A percentile compares a stretch with the other conserved stretches of the same genome.
phyloP scores from a whole-genome alignment of 2,797 vertebrate species.

The Coregonus ussuriensis region DNA sequence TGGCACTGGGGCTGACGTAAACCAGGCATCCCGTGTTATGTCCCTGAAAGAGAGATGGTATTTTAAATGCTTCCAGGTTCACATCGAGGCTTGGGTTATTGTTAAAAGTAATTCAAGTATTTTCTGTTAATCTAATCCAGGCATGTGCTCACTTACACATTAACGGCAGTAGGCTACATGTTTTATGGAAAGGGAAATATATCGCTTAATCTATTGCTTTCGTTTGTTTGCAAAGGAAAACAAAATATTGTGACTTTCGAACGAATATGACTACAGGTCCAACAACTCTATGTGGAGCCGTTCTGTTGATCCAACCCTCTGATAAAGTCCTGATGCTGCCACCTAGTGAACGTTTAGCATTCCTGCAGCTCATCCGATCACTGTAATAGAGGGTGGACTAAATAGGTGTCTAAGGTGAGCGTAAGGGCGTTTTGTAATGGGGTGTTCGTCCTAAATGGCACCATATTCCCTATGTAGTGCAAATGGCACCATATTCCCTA shows the following conservation, averaged over 20 bases:
- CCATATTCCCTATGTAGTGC: neutral
- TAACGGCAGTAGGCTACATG: neutral
- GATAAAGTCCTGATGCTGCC: slow-evolving; percentile 6
- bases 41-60: neutral
- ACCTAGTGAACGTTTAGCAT: slow-evolving; percentile 40
- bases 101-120: neutral
- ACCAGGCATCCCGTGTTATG: neutral
- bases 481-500: neutral
- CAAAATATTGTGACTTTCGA: neutral
- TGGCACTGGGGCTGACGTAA: neutral
- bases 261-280: neutral
- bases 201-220: neutral
- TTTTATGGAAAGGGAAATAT: neutral
- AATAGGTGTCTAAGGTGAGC: neutral
- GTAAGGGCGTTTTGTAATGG: neutral
- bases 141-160: neutral
- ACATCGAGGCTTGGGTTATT: neutral
- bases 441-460: neutral
- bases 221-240: slow-evolving; percentile 3
- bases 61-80: slow-evolving; percentile 6
- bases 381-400: slow-evolving; percentile 18
- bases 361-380: slow-evolving; percentile 33
- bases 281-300: slow-evolving; percentile 24
- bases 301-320: neutral
- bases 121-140: neutral